Evolutionary conservation across 2,797 vertebrate genomes (phyloP).

Genomic region (Crypturellus tataupa): DNA sequence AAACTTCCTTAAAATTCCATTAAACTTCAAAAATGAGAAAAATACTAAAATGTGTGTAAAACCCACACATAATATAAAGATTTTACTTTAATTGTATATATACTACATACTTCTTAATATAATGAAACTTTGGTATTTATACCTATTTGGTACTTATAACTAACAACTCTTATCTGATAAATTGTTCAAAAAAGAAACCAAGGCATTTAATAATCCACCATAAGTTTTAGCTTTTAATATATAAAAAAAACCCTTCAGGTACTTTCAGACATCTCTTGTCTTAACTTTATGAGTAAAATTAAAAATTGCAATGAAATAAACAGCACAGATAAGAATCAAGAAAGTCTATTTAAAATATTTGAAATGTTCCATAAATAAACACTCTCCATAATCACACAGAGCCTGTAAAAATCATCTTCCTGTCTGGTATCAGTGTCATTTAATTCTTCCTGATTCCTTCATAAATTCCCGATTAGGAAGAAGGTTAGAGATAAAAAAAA

Average conservation of each 20-base stretch:
- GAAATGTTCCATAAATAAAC: constrained; percentile 34
- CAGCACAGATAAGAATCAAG: not conserved
- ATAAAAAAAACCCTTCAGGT: not conserved
- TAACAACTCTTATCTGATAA: not conserved
- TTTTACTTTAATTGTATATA: not conserved
- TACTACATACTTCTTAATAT: not conserved
- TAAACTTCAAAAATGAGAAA: not conserved
- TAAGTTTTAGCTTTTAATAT: not conserved
- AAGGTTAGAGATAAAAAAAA: constrained; percentile 33
- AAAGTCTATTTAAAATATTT: not conserved
- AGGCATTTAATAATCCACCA: not conserved
- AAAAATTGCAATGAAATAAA: not conserved
- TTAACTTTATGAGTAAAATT: not conserved
- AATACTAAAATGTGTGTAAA: not conserved
- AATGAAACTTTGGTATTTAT: not conserved
- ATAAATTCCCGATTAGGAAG: constrained; percentile 30
- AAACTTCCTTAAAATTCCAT: not conserved
- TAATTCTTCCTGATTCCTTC: not conserved
- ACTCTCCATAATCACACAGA: not conserved
- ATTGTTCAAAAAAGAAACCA: not conserved
- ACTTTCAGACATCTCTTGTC: not conserved
- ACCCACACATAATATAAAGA: not conserved
- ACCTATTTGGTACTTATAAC: not conserved
- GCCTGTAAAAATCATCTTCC: constrained; percentile 11
- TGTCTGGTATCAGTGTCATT: constrained; percentile 4